Percentiles rank a stretch among this genome's conserved stretches.
Evolutionary conservation across 2,797 vertebrate genomes (phyloP).

Genomic region (Danio choprae): DNA sequence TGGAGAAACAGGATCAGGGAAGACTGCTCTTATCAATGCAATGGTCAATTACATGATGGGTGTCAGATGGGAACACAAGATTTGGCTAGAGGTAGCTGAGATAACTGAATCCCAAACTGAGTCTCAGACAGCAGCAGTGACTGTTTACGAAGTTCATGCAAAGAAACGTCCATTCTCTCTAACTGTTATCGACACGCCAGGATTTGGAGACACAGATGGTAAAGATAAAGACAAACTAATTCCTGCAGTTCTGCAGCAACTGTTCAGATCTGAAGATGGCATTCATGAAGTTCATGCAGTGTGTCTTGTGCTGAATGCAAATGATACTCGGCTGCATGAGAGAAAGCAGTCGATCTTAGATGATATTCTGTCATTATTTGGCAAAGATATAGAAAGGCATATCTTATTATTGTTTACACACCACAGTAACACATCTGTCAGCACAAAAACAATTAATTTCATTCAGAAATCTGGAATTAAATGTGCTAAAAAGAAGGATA

Average conservation of each 20-base stretch:
- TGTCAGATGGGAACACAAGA: constrained; percentile 5
- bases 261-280: constrained; percentile 33
- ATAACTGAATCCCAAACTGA: background rate
- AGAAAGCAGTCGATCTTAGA: constrained; percentile 37
- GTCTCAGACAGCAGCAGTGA: constrained; percentile 1
- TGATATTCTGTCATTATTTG: constrained; percentile 50
- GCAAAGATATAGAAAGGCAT: constrained; percentile 29
- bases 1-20: constrained; percentile 45
- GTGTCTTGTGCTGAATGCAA: too few relatives aligned
- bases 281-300: too few relatives aligned
- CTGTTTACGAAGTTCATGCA: background rate
- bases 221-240: constrained; percentile 10
- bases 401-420: constrained; percentile 20
- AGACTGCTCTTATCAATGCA: constrained; percentile 35
- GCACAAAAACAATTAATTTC: too few relatives aligned
- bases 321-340: background rate
- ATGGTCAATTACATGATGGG: constrained; percentile 9
- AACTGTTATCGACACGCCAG: background rate
- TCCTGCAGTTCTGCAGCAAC: background rate
- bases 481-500: background rate
- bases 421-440: background rate
- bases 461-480: too few relatives aligned
- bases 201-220: too few relatives aligned
- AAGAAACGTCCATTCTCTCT: background rate
- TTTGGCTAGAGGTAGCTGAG: background rate